Base-by-base conservation (phyloP, 1,140 invertebrate species). In the Leguminivora glycinivorella region DNA sequence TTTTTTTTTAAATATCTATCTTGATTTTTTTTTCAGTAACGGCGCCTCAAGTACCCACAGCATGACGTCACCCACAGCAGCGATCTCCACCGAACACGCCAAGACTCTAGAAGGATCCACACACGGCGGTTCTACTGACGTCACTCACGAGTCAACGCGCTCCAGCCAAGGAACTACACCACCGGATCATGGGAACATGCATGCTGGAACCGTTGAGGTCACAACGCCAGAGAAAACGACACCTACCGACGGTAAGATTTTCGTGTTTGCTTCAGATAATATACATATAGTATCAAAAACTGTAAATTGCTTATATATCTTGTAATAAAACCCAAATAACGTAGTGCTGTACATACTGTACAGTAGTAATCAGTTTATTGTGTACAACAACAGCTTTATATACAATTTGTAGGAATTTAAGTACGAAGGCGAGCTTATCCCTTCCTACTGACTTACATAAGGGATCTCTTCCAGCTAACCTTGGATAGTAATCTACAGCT, bases 111-210 rank as follows among this genome's bases (percentile, higher is more conserved):
- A 79, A 7, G 82, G 80, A 1, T 83, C 85, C 6, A 85, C 83
- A 0, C n/a, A n/a, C n/a, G 80, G 72, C 56, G 82, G 72, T 0
- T 70, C 75, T 1, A 85, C 75, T 1, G 81, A 76, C 0, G 56
- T 71, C 2, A 77, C 78, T 9, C 72, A 72, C 25, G 60, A 63
- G 1, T 72, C 69, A 5, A 66, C 69, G 1, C 31, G 22, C 31
- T 69, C 72, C 4, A 76, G 71, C 26, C 63, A 66, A 0, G 76
- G 74, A 10, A 81, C 87, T 5, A 88, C 87, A 1, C 68, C 79
- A 5, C 83, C 79, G 0, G 88, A 89, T 56, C 88, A 89, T 67
- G 88, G 84, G 9, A 88, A 88, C 63, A 88, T 90, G 81, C 86
- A 88, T 31, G 85, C 86, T 9, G 86, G 81, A 0, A 90, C 88